Base-by-base conservation (phyloP, 37 sponge, comb jelly and placozoan species). In the Petrosia ficiformis region DNA sequence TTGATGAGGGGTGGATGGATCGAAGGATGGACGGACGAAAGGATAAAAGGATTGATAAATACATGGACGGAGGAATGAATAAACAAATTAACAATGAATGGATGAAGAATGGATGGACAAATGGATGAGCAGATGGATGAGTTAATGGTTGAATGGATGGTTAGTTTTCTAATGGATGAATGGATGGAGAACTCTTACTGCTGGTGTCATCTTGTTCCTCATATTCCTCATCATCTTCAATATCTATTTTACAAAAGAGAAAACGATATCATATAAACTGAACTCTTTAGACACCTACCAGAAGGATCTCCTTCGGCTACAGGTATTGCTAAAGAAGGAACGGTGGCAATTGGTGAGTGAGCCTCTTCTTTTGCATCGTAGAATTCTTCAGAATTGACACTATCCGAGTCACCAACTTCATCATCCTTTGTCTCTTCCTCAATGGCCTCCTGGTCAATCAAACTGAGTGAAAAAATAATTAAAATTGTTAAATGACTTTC, bases 331-430 rank as follows among this genome's bases (percentile, higher is more conserved):
- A 71, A n/a, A 39, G 72, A 68, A n/a, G 69, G 42, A 34, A 31
- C 8, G 19, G 39, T 22, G 39, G 4, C 42, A 16, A 22, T 68
- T 40, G 24, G 10, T 24, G 42, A 16, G 6, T 10, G 76, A n/a
- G n/a, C n/a, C 54, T 44, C 87, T 1, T 37, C 64, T 32, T 85
- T 80, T 42, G 89, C 84, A 58, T 88, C 89, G 60, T 71, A 78
- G 58, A 83, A 88, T 79, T 83, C 84, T 26, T 69, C 80, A 54
- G 33, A 30, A 35, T n/a, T 76, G 67, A 52, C 41, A 30, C 36
- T 76, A 25, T 68, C 70, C 3, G 3, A 4, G 52, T 8, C 72
- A 48, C 5, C 44, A 71, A 2, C 44, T 39, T 71, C 72, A 25
- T 42, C 52, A 26, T 38, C 24, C 38, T 68, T 33, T 6, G n/a